phyloP scores from a whole-genome alignment of 2,797 vertebrate species.

The Tympanoctomys barrerae region DNA sequence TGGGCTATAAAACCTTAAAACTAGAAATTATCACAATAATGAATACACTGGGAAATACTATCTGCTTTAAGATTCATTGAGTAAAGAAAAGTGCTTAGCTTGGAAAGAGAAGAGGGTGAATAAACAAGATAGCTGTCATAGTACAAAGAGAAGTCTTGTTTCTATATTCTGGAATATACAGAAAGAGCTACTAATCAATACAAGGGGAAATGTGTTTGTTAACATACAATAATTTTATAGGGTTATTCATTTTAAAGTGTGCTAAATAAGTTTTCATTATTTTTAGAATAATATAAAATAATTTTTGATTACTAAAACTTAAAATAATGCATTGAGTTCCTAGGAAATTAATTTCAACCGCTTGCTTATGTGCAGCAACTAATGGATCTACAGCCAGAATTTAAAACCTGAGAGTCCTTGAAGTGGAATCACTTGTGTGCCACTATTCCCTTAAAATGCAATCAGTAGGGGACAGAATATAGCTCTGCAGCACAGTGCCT shows the following conservation, averaged over 20 bases:
- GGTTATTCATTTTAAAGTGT: background rate
- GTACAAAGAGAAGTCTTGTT: background rate
- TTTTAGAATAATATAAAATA: background rate
- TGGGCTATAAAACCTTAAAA: slow-evolving; percentile 1
- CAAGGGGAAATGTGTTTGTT: background rate
- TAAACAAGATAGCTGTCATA: background rate
- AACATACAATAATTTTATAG: slow-evolving; percentile 11
- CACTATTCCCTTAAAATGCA: background rate
- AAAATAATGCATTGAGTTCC: background rate
- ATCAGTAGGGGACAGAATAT: too few species aligned
- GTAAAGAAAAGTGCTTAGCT: background rate
- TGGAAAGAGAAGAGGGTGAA: background rate
- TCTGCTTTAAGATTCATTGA: background rate
- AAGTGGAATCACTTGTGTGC: background rate
- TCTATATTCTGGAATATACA: background rate
- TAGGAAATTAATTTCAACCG: background rate
- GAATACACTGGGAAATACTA: background rate
- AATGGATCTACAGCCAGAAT: background rate
- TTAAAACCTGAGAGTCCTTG: background rate
- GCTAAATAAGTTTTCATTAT: background rate
- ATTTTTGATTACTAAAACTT: background rate
- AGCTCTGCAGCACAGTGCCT: too few species aligned
- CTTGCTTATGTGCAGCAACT: background rate
- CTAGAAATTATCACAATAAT: slow-evolving; percentile 15
- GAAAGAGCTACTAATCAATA: background rate